Evolutionary conservation across 2,113 vertebrate genomes (phyloP).

Genomic region (Bos indicus): DNA sequence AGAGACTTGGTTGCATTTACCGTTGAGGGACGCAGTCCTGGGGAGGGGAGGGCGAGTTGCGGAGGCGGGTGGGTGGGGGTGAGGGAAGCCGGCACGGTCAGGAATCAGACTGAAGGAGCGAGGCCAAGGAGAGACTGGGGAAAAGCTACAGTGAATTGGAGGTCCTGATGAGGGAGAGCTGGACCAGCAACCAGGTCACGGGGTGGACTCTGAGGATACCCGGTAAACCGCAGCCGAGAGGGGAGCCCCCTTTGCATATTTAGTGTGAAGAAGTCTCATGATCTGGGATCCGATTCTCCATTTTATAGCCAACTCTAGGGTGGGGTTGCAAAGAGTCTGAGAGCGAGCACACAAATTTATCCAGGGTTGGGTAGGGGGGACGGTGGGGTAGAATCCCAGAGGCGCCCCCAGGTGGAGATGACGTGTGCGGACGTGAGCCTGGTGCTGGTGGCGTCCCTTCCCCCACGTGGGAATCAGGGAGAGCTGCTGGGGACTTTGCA

Average conservation of each 20-base stretch:
- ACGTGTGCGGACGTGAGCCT: not conserved
- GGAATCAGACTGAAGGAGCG: not conserved
- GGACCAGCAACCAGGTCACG: rapidly evolving
- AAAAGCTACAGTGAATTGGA: not conserved
- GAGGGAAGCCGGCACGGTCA: not conserved
- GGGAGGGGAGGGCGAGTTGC: not conserved
- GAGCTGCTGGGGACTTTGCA: not conserved
- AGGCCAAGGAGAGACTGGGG: not conserved
- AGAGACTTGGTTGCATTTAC: not conserved
- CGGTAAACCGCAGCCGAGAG: not conserved
- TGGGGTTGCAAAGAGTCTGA: not conserved
- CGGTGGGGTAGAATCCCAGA: not conserved
- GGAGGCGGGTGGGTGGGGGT: not conserved
- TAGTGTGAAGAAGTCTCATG: not conserved
- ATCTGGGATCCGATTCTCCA: not conserved
- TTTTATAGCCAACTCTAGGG: not conserved
- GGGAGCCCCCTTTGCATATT: no score
- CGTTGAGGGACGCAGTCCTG: not conserved
- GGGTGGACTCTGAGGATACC: not conserved
- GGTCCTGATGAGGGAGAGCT: no score
- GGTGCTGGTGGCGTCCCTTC: not conserved
- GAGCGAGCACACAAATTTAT: not conserved
- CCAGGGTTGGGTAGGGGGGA: no score
- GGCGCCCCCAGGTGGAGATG: not conserved
- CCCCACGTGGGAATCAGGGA: not conserved